A percentile compares a stretch with the other conserved stretches of the same genome.
These are phyloP conservation scores for Camelus dromedarius DNA, from an alignment of 2,113 vertebrate genomes.

Conservation along the genomic window DNA sequence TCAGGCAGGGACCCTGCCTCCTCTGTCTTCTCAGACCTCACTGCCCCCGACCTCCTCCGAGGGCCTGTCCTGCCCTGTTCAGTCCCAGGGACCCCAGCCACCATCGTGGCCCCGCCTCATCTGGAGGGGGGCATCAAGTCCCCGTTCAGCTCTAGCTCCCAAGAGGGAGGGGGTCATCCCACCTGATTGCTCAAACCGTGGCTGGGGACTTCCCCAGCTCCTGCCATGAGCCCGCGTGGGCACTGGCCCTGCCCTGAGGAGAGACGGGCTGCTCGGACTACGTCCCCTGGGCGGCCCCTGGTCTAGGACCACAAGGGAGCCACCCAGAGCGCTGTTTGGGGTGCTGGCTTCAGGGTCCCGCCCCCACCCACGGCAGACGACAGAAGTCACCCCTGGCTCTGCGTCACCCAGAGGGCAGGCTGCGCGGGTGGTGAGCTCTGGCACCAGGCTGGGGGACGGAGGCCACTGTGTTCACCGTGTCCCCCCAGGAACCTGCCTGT, in stretches of 20 bases:
- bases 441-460: fast-evolving
- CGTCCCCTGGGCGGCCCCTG: fast-evolving
- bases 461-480: fast-evolving
- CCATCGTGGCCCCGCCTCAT: too few relatives aligned
- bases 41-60: background rate
- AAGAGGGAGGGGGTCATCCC: fast-evolving
- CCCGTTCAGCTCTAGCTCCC: background rate
- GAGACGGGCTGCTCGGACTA: background rate
- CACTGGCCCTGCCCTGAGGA: background rate
- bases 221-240: fast-evolving
- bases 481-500: background rate
- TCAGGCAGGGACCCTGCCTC: background rate
- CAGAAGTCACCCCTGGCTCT: background rate
- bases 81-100: background rate
- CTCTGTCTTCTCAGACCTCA: background rate
- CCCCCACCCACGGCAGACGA: background rate
- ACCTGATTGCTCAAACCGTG: fast-evolving
- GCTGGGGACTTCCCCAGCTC: background rate
- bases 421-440: fast-evolving
- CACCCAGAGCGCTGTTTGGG: background rate
- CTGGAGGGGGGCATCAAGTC: background rate
- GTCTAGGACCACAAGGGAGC: background rate
- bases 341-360: background rate
- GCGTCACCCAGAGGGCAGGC: too few relatives aligned
- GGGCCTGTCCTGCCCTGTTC: too few relatives aligned